These are phyloP conservation scores for Thaleichthys pacificus DNA, from an alignment of 2,797 vertebrate species.

Conservation along the genomic window DNA sequence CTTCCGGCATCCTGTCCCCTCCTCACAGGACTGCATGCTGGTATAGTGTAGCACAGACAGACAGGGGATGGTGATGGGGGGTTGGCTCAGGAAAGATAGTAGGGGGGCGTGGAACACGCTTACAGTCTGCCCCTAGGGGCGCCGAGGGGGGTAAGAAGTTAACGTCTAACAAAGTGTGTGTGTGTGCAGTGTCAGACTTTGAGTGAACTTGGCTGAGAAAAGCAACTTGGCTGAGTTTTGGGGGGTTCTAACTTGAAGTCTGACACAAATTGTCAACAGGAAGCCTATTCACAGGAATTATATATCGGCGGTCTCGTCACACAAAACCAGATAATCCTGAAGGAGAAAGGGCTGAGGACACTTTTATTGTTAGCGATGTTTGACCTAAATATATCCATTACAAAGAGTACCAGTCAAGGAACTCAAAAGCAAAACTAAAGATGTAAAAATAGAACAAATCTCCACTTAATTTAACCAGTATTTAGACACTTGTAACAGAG, in stretches of 20 bases:
- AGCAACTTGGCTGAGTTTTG: constrained; percentile 28
- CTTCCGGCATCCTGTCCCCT: constrained; percentile 54
- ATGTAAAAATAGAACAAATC: too few species aligned
- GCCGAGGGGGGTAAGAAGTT: constrained; percentile 9
- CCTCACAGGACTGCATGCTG: constrained; percentile 35
- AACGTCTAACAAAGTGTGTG: constrained; percentile 53
- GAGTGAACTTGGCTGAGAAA: constrained; percentile 38
- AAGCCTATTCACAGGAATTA: too few species aligned
- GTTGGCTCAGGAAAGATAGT: constrained; percentile 25
- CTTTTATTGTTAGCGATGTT: neutral
- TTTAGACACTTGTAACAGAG: too few species aligned
- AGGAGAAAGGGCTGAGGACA: neutral
- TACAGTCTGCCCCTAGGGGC: constrained; percentile 27
- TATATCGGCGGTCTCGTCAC: too few species aligned
- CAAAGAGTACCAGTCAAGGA: too few species aligned
- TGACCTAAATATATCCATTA: too few species aligned
- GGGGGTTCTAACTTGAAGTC: too few species aligned
- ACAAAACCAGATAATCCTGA: constrained; percentile 1
- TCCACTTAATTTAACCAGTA: too few species aligned
- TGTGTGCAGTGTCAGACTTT: constrained; percentile 2
- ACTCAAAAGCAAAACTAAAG: too few species aligned
- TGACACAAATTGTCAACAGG: too few species aligned
- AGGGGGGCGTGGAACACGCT: too few species aligned
- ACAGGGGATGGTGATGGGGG: constrained; percentile 46
- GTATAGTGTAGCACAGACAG: constrained; percentile 53